Evolutionary conservation across 2,888 invertebrate genomes (phyloP).

Genomic region (Auanema sp.): DNA sequence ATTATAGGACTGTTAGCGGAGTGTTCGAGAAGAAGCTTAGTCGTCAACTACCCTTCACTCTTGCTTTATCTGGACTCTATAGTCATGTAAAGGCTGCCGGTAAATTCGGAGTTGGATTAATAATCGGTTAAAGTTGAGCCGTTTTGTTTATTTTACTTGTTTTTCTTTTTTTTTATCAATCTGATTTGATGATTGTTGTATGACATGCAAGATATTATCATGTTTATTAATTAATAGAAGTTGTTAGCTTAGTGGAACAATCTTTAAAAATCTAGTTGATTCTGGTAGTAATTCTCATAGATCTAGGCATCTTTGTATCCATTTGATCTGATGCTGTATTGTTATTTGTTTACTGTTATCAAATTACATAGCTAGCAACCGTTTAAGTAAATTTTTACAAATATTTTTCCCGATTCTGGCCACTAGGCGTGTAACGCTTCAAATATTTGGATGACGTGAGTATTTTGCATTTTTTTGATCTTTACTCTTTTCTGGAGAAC

Average conservation of each 20-base stretch:
- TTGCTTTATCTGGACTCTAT: constrained; percentile 86
- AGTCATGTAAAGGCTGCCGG: constrained; percentile 84
- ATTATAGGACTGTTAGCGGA: constrained; percentile 75
- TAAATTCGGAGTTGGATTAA: constrained; percentile 88
- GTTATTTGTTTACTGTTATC: constrained; percentile 4
- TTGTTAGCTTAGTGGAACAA: no score
- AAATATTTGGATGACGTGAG: no score
- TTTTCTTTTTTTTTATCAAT: constrained; percentile 1
- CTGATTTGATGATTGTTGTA: background rate
- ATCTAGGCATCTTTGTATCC: constrained; percentile 1
- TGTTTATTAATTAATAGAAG: no score
- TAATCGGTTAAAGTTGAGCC: constrained; percentile 74
- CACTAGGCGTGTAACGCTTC: no score
- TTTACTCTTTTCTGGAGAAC: no score
- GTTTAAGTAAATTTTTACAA: background rate
- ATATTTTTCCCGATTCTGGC: background rate
- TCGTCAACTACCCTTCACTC: constrained; percentile 84
- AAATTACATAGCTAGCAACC: background rate
- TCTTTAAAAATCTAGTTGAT: background rate
- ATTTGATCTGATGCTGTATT: constrained; percentile 4
- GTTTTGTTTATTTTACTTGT: background rate
- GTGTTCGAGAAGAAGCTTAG: constrained; percentile 89
- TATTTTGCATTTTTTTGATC: no score
- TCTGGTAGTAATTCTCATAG: constrained; percentile 1
- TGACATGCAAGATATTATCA: background rate